Base-by-base conservation (phyloP, 2,888 invertebrate genomes). In the Elgonia sp. region DNA sequence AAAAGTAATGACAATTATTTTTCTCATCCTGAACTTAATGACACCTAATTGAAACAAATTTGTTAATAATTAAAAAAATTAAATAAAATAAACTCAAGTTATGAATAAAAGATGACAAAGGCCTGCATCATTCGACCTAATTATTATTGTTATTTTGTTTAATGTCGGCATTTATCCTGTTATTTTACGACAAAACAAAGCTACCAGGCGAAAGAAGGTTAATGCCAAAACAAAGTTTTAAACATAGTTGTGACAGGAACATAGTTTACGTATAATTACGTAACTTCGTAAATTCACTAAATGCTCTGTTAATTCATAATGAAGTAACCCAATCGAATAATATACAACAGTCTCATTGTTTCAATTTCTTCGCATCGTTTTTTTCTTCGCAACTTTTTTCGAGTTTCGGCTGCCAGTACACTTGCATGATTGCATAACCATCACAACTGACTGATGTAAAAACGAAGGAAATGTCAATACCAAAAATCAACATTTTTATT, bases 211-310 rank as follows among this genome's bases (percentile, higher is more conserved):
- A 63, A 39, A 63, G 40, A 63, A 63, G 40, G 63, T 63, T 63
- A 63, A 63, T 40, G 63, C 63, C 63, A 63, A 62, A 39, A 39
- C 63, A 63, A 63, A 63, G 39, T 63, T 63, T 63, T 62, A 62
- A 62, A 37, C 62, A 62, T 62, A 62, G 29, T 62, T 62, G 62
- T 62, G 62, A 62, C 37, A 62, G 12, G 10, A 40, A 63, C 40
- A 63, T 63, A 63, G 63, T 63, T 63, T 9, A 40, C 63, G 29
- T 29, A 63, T 63, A 63, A 63, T 63, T 40, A 40, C 39, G 29
- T 63, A 63, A 63, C 39, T 63, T 63, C 2, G 12, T 20, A 37
- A 63, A 63, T 63, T 63, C 39, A 63, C 63, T 63, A 63, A 39
- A 63, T 63, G 40, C 63, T 63, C 63, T 40, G 40, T n/a, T 63